Conservation (phyloP, 2,797 vertebrate genomes). For the Rousettus madagascariensis region DNA sequence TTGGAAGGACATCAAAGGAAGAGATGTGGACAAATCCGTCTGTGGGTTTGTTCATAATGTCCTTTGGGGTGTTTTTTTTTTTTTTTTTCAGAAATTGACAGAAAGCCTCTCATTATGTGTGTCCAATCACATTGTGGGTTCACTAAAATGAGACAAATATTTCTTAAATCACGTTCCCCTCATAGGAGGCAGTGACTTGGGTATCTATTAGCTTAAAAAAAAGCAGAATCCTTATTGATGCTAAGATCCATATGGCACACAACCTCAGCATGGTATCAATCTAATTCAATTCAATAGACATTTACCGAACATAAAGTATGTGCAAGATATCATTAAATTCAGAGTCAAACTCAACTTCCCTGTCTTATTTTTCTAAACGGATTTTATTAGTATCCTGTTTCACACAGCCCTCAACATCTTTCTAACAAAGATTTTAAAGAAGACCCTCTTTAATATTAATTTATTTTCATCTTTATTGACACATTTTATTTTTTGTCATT, state of each 20-base stretch:
- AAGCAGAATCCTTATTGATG: neutral
- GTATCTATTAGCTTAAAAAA: slow-evolving; percentile 11
- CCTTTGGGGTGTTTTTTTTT: slow-evolving; percentile 60
- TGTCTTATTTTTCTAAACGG: neutral
- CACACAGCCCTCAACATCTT: neutral
- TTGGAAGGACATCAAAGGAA: slow-evolving; percentile 65
- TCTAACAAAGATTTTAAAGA: slow-evolving; percentile 32
- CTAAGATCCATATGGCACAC: neutral
- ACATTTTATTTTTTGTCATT: neutral
- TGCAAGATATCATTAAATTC: neutral
- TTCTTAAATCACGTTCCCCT: slow-evolving; percentile 27
- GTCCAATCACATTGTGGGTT: slow-evolving; percentile 38
- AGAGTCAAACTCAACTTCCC: neutral
- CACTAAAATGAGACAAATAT: slow-evolving; percentile 44
- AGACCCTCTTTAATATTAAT: neutral
- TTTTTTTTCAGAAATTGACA: slow-evolving; percentile 37
- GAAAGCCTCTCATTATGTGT: slow-evolving; percentile 28
- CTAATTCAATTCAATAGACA: neutral
- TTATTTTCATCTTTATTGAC: slow-evolving; percentile 11
- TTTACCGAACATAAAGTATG: neutral
- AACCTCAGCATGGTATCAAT: neutral
- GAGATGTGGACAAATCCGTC: neutral
- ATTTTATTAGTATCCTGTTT: neutral
- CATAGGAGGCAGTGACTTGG: slow-evolving; percentile 35
- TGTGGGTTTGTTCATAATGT: slow-evolving; percentile 25